These are phyloP conservation scores for Anagrus nilaparvatae DNA, from an alignment of 1,140 invertebrate genomes.

Conservation along the genomic window DNA sequence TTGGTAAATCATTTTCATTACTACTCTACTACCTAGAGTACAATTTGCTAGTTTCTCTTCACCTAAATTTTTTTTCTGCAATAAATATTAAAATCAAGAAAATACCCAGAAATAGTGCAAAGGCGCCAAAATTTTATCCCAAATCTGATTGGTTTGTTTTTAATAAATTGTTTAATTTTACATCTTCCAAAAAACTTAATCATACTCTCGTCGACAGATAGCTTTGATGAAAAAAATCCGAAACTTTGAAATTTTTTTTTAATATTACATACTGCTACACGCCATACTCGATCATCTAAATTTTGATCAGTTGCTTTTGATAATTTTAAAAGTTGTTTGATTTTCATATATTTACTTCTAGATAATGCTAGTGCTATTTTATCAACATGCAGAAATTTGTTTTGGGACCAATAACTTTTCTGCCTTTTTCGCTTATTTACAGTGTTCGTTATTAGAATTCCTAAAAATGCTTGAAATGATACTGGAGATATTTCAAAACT, in stretches of 20 bases:
- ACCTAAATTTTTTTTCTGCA: slow-evolving; percentile 16
- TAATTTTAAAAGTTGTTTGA: slow-evolving; percentile 9
- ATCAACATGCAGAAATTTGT: no score
- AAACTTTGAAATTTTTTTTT: slow-evolving; percentile 13
- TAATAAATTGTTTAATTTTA: slow-evolving; percentile 13
- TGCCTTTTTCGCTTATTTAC: no score
- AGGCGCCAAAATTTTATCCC: slow-evolving; percentile 16
- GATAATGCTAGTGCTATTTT: no score
- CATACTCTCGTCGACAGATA: slow-evolving; percentile 14
- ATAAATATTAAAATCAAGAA: slow-evolving; percentile 17
- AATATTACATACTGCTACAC: slow-evolving; percentile 11
- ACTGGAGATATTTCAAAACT: no score
- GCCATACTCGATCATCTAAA: slow-evolving; percentile 11
- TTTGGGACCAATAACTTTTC: no score
- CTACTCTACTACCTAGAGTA: slow-evolving; percentile 15
- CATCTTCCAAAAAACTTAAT: slow-evolving; percentile 13
- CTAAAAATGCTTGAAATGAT: no score
- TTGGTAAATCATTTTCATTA: no score
- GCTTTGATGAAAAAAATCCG: slow-evolving; percentile 8
- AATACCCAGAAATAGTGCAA: slow-evolving; percentile 12
- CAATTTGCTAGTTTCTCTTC: slow-evolving; percentile 8
- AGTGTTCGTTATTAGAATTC: no score
- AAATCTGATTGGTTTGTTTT: slow-evolving; percentile 15
- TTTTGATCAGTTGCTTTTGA: slow-evolving; percentile 10
- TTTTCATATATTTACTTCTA: background rate